Base-by-base conservation (phyloP, 2,113 vertebrate genomes). In the Nestor notabilis region DNA sequence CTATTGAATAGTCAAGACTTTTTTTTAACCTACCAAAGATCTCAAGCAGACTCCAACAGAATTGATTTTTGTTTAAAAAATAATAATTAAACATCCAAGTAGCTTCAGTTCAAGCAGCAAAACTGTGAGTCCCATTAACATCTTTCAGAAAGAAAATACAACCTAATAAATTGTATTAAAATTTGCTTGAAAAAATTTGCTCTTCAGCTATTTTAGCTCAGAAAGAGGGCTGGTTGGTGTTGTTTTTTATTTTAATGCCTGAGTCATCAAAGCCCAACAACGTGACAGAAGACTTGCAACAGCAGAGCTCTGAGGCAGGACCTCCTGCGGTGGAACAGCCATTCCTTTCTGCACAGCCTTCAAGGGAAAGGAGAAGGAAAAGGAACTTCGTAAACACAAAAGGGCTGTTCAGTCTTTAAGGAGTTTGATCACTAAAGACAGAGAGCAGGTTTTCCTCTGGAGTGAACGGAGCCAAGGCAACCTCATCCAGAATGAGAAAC, bases 111-210 rank as follows among this genome's bases (percentile, higher is more conserved):
- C 56, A 95, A 78, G 84, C 14, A 88, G 43, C 33, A 77, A 55
- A 94, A 74, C 37, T 21, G 5, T 37, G 24, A 93, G 11, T 29
- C 21, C 35, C 15, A 33, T 60, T 86, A 65, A 7, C 4, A 76
- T 31, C 39, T 75, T 94, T 75, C 53, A 87, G 27, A 84, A 92
- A 70, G 23, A 95, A 96, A 94, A 91, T 63, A 83, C 37, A 25
- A 39, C 49, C 82, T 91, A 95, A 91, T 68, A 95, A 96, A 83
- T 47, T 89, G 46, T 58, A 77, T 64, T 94, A 93, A 88, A 76
- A 89, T 87, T 58, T 91, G 23, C 39, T 84, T 92, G 60, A 24
- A 64, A 87, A 77, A 83, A 55, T 27, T 21, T 88, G 50, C 77
- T 96, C 68, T 90, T 90, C 21, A 70, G 47, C 33, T 74, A 65